A percentile compares a stretch with the other conserved stretches of the same genome.
Evolutionary conservation across 2,888 invertebrate species (phyloP).

Genomic region (Rosalia funebris): DNA sequence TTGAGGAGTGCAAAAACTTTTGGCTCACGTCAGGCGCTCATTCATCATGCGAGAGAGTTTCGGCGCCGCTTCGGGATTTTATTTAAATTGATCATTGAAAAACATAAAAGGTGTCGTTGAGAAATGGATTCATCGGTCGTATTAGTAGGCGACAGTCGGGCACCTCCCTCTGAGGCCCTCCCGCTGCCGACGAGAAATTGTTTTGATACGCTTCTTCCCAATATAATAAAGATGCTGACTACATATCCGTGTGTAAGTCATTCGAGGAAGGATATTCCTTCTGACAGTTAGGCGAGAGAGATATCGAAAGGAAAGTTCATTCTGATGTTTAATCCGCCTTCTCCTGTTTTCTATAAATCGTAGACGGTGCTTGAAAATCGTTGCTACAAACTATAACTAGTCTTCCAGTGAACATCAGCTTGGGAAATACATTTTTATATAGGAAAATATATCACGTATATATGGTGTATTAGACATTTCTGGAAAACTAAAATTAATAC

Average conservation of each 20-base stretch:
- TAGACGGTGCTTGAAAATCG: not conserved
- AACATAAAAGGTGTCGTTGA: conserved; percentile 60
- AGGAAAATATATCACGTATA: too few species aligned
- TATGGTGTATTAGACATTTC: too few species aligned
- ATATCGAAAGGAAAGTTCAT: conserved; percentile 8
- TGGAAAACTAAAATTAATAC: too few species aligned
- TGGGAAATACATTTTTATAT: too few species aligned
- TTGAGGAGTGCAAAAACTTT: conserved; percentile 54
- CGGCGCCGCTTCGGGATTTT: conserved; percentile 54
- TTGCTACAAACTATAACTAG: not conserved
- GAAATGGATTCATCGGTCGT: conserved; percentile 57
- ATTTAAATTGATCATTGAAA: conserved; percentile 61
- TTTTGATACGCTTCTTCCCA: conserved; percentile 7
- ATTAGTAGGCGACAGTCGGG: conserved; percentile 51
- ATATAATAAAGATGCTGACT: conserved; percentile 11
- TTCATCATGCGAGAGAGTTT: conserved; percentile 56
- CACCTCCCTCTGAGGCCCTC: conserved; percentile 28
- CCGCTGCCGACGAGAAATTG: not conserved
- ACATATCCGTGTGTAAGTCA: conserved; percentile 9
- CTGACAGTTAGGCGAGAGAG: conserved; percentile 7
- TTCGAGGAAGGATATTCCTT: conserved; percentile 1
- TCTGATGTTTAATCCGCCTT: conserved; percentile 1
- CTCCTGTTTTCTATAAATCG: not conserved
- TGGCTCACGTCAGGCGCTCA: conserved; percentile 56
- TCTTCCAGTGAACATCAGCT: too few species aligned